These are phyloP conservation scores for Crematogaster levior DNA, from an alignment of 2,888 invertebrate species.

Conservation along the genomic window DNA sequence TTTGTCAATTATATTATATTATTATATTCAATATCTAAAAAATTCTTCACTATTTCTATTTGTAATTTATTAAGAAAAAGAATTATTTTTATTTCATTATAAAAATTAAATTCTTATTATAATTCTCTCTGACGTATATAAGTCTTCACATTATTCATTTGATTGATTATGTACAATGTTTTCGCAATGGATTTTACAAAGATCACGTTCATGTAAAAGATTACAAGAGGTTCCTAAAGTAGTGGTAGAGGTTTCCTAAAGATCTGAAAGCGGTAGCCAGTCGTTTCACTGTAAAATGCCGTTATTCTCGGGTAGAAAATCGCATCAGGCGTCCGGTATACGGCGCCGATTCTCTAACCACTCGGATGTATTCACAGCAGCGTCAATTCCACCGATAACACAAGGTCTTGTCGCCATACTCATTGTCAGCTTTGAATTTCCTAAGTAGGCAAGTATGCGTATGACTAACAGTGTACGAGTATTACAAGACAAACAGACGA, in stretches of 20 bases:
- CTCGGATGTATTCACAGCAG: neutral
- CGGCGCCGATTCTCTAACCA: neutral
- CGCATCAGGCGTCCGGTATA: slow-evolving; percentile 34
- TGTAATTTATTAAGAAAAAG: neutral
- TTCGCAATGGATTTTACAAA: neutral
- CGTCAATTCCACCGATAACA: slow-evolving; percentile 63
- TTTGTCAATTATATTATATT: neutral
- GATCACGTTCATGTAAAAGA: slow-evolving; percentile 11
- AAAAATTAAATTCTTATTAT: neutral
- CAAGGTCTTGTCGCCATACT: slow-evolving; percentile 65
- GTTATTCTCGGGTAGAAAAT: slow-evolving; percentile 44
- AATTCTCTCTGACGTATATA: neutral
- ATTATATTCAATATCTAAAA: too few relatives aligned
- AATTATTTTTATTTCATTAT: neutral
- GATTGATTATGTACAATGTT: neutral
- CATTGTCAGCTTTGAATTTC: slow-evolving; percentile 68
- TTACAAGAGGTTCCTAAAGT: slow-evolving; percentile 34
- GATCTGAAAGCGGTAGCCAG: slow-evolving; percentile 17
- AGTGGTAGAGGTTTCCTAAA: too few relatives aligned
- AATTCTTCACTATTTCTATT: neutral
- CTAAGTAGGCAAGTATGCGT: slow-evolving; percentile 69
- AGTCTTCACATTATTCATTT: neutral
- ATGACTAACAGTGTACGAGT: slow-evolving; percentile 71
- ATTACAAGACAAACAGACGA: slow-evolving; percentile 47
- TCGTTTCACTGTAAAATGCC: slow-evolving; percentile 38